Conservation (phyloP, 2,888 invertebrate species). For the Tenodera sinensis region DNA sequence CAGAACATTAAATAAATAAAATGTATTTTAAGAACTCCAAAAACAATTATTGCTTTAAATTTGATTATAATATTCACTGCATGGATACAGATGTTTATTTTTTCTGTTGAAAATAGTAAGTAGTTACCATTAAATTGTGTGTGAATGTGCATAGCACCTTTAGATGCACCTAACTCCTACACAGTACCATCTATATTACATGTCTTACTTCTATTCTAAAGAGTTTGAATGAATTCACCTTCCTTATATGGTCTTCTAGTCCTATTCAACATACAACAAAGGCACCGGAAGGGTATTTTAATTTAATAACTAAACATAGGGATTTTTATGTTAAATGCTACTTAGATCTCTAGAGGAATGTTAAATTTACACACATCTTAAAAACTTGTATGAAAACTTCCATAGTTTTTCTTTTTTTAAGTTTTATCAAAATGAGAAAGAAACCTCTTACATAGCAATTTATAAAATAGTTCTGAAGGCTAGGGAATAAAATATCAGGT, state of each 20-base stretch:
- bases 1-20: too few relatives aligned
- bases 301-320: not conserved
- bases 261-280: not conserved
- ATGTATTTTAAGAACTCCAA: too few relatives aligned
- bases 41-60: too few relatives aligned
- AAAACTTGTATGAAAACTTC: not conserved
- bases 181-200: not conserved
- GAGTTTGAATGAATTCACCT: not conserved
- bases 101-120: too few relatives aligned
- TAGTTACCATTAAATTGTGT: too few relatives aligned
- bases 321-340: not conserved
- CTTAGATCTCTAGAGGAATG: not conserved
- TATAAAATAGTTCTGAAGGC: not conserved
- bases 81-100: too few relatives aligned
- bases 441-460: not conserved
- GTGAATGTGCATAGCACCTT: not conserved
- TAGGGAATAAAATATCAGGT: not conserved
- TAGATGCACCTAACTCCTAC: not conserved
- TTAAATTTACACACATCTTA: not conserved
- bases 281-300: not conserved
- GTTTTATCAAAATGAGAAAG: not conserved
- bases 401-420: not conserved
- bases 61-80: too few relatives aligned
- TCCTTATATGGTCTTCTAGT: not conserved
- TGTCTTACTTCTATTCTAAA: not conserved